Evolutionary conservation across 2,113 vertebrate species (phyloP), one percentile per base, ranked within the genome.

Genomic region (Lophotis ruficrista): DNA sequence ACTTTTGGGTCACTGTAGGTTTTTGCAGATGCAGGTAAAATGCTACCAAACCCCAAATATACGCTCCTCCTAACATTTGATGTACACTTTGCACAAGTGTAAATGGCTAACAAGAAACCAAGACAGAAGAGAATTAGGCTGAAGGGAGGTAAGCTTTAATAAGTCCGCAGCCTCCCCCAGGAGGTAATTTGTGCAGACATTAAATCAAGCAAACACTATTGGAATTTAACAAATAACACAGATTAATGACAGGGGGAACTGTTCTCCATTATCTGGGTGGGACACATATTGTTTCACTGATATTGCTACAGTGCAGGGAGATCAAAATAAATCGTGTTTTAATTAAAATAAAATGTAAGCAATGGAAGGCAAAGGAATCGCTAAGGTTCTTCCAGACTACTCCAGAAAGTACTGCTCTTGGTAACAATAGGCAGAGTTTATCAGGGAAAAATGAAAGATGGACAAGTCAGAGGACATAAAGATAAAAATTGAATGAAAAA

Each of bases 151-250:
- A 72, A 87, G 57, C 61, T 93, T 85, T 83, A 88, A 72, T 69
- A 79, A 93, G 21, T 19, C 25, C 66, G 15, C 65, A 85, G 61
- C 43, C 47, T 94, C 60, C 33, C 5, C 33, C 12, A 4, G 24
- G 43, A 87, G 23, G 28, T 57, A 83, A 83, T 93, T 85, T 80
- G n/a, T 80, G 35, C 50, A 91, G 57, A 45, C 4, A 4, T 80
- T 96, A 93, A 85, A 88, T 65, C 79, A 87, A 93, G 70, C 18
- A 91, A 79, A 94, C n/a, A 69, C 62, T 53, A 50, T 5, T 83
- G 86, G 50, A 93, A 91, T 71, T 84, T 92, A 51, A 90, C 61
- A 91, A 90, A 88, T 76, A 94, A 82, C 27, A 21, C 5, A 45
- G 57, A 93, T 38, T 91, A 85, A 65, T 80, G 22, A 86, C 15